Conservation (phyloP, 2,797 vertebrate species). For the Pipistrellus kuhlii region DNA sequence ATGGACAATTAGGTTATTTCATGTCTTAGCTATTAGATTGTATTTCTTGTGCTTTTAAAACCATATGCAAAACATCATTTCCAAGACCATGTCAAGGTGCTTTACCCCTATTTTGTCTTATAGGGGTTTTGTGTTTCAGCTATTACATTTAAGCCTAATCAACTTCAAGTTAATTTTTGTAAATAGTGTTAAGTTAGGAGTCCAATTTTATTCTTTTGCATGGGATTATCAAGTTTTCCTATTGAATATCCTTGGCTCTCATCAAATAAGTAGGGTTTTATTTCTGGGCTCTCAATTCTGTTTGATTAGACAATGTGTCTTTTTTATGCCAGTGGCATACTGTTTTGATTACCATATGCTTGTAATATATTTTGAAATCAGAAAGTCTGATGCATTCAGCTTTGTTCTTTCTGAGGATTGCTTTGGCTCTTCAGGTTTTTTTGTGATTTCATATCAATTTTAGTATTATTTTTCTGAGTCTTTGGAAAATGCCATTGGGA, state of each 20-base stretch:
- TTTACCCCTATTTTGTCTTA: background rate
- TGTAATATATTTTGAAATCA: conserved; percentile 14
- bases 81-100: background rate
- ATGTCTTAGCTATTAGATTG: background rate
- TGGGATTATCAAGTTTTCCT: background rate
- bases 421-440: background rate
- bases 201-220: background rate
- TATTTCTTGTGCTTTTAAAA: background rate
- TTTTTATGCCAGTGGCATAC: background rate
- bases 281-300: background rate
- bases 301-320: background rate
- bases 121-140: background rate
- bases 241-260: background rate
- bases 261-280: background rate
- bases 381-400: background rate
- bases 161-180: background rate
- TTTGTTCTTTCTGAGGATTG: background rate
- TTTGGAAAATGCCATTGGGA: background rate
- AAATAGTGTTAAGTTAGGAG: background rate
- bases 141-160: background rate
- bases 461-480: background rate
- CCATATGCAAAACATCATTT: background rate
- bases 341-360: background rate
- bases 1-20: background rate
- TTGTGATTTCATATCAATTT: background rate